Conservation (phyloP, 2,113 vertebrate species). For the Rhea pennata region DNA sequence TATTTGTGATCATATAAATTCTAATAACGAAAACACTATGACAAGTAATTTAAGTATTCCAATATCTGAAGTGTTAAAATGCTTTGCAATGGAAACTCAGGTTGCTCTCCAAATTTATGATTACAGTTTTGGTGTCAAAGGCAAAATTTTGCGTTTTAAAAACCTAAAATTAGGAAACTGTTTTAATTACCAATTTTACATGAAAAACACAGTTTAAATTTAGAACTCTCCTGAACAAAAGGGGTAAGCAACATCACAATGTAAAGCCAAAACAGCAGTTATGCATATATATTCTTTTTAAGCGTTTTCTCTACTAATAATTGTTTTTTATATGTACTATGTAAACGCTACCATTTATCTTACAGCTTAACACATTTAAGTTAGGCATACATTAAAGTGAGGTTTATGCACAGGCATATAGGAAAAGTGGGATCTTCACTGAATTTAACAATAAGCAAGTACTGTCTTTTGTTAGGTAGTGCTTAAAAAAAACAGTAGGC, state of each 20-base stretch:
- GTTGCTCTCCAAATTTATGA: not conserved
- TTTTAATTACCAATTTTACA: not conserved
- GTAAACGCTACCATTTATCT: not conserved
- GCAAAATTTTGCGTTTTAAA: not conserved
- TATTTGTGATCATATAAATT: not conserved
- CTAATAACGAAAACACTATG: not conserved
- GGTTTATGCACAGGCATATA: not conserved
- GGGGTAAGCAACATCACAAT: not conserved
- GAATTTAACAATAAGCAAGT: conserved; percentile 9
- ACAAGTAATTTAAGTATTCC: not conserved
- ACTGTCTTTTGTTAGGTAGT: conserved; percentile 19
- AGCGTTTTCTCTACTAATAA: too few species aligned
- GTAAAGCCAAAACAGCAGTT: too few species aligned
- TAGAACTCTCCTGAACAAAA: not conserved
- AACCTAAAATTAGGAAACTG: not conserved
- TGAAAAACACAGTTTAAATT: not conserved
- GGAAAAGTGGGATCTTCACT: conserved; percentile 15
- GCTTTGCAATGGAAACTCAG: not conserved
- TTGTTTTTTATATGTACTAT: too few species aligned
- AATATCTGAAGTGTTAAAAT: not conserved
- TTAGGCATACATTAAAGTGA: not conserved
- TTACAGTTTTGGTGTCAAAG: not conserved
- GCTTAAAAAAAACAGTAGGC: conserved; percentile 21
- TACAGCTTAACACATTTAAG: not conserved
- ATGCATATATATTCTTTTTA: not conserved